Conservation (phyloP, 2,113 vertebrate genomes). For the Eidolon helvum region DNA sequence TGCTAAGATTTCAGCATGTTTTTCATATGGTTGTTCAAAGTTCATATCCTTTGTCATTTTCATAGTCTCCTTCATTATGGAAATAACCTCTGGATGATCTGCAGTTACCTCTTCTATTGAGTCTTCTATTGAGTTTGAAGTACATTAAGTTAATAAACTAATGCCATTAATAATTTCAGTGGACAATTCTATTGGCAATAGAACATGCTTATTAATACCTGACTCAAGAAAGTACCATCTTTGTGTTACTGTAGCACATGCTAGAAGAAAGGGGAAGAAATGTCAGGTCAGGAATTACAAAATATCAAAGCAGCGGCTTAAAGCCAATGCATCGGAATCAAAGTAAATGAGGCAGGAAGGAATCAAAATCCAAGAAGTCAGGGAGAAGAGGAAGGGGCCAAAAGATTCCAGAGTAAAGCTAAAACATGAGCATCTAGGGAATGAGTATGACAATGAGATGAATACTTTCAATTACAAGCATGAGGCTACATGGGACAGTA, state of each 20-base stretch:
- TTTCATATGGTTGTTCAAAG: conserved; percentile 70
- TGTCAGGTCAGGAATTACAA: background rate
- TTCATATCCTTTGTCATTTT: conserved; percentile 71
- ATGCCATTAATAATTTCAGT: background rate
- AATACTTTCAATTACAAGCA: background rate
- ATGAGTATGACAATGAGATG: background rate
- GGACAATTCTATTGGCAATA: background rate
- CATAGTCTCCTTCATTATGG: conserved; percentile 80
- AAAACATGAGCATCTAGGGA: background rate
- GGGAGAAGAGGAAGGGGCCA: background rate
- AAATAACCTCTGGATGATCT: conserved; percentile 88
- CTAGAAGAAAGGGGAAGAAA: background rate
- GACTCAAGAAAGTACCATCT: background rate
- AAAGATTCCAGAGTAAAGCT: background rate
- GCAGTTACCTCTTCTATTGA: conserved; percentile 81
- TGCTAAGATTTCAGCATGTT: conserved; percentile 83
- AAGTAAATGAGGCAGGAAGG: background rate
- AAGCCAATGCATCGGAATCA: background rate
- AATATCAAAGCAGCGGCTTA: background rate
- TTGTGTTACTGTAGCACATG: background rate
- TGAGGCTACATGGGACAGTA: background rate
- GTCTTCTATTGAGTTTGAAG: conserved; percentile 7
- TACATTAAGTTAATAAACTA: background rate
- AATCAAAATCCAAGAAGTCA: background rate
- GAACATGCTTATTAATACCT: background rate